Evolutionary conservation across 2,888 invertebrate species (phyloP).

Genomic region (Onthophagus sagittarius): DNA sequence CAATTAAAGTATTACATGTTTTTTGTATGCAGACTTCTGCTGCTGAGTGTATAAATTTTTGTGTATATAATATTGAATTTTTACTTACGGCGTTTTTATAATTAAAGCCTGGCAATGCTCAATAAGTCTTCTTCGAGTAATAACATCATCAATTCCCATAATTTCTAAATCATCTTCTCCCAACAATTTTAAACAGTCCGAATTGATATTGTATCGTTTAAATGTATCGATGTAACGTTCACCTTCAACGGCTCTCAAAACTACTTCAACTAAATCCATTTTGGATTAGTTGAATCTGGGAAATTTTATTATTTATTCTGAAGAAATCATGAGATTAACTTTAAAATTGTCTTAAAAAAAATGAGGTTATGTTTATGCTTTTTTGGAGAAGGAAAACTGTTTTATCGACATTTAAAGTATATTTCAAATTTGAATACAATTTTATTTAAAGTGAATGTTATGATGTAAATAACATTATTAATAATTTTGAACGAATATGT

Average conservation of each 20-base stretch:
- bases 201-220: constrained; percentile 30
- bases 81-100: neutral
- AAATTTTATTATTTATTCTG: too few species aligned
- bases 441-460: too few species aligned
- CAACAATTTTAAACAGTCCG: constrained; percentile 33
- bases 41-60: neutral
- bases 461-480: too few species aligned
- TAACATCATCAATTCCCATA: constrained; percentile 34
- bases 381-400: too few species aligned
- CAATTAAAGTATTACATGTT: too few species aligned
- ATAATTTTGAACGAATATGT: too few species aligned
- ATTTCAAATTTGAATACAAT: too few species aligned
- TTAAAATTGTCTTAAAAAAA: neutral
- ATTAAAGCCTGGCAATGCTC: constrained; percentile 29
- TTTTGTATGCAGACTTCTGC: too few species aligned
- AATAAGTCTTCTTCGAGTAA: constrained; percentile 28
- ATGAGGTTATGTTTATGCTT: neutral
- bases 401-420: too few species aligned
- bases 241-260: constrained; percentile 34
- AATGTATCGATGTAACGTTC: constrained; percentile 35
- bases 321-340: too few species aligned
- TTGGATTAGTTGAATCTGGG: too few species aligned
- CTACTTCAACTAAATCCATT: constrained; percentile 31
- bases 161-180: constrained; percentile 33
- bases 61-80: neutral